Evolutionary conservation across 2,113 vertebrate species (phyloP), one percentile per base, ranked within the genome.

Genomic region (Rhodinocichla rosea): DNA sequence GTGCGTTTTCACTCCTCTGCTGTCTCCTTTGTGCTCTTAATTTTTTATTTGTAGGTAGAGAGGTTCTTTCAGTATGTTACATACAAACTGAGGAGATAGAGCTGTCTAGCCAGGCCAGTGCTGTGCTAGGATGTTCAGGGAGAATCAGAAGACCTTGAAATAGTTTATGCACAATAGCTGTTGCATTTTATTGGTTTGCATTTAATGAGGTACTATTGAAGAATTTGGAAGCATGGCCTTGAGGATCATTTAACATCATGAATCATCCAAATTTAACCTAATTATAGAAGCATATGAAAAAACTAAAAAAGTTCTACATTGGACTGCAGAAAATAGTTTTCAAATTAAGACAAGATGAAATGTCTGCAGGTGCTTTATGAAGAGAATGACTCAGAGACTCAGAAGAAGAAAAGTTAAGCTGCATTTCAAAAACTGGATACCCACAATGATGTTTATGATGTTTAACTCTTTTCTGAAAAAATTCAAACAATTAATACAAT

Each of bases 181-280:
- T 15, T 91, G 64, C 44, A 77, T 91, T 94, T 97, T 91, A 94
- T 94, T 89, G 83, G 87, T 81, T 87, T 94, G 26, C 65, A 90
- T 60, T 91, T 93, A 91, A 86, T 45, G 13, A 95, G 88, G 59
- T 50, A 35, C 42, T 83, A n/a, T 23, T 75, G 59, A 87, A 92
- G 50, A 83, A 85, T 68, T 81, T 71, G 50, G 27, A 91, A 92
- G 39, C 39, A 28, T 59, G n/a, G 55, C 63, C 84, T 83, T 81
- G 76, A 88, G 62, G 35, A 59, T 56, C 57, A 69, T 71, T 80
- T 64, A 91, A 60, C 19, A 44, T 78, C 89, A 83, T 86, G 95
- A 89, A 96, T 85, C 87, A 96, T 95, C 75, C 79, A 96, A 94
- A 97, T 97, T 97, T 97, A 96, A 70, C 81, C 81, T 70, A 88